phyloP scores from a whole-genome alignment of 2,888 invertebrate species.

The Empis livida region DNA sequence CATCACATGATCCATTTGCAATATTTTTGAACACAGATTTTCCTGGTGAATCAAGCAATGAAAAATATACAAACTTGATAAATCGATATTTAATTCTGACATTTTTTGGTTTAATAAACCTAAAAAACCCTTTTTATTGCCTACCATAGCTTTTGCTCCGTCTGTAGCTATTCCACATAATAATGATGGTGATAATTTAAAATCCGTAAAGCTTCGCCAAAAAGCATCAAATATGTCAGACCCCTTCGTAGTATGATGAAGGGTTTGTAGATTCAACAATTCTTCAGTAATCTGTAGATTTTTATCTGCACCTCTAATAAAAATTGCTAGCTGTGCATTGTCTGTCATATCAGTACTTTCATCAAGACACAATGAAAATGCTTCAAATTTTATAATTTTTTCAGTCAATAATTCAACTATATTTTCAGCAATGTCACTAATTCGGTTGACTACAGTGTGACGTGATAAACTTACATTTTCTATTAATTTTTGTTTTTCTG shows the following conservation, averaged over 20 bases:
- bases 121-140: background rate
- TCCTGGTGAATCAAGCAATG: conserved; percentile 4
- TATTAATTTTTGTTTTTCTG: background rate
- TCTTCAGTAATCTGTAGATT: background rate
- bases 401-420: background rate
- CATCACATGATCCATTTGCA: background rate
- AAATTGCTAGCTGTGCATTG: conserved; percentile 1
- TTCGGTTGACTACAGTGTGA: background rate
- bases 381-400: background rate
- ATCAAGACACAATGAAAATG: background rate
- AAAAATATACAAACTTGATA: conserved; percentile 2
- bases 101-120: background rate
- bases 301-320: background rate
- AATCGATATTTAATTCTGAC: background rate
- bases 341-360: background rate
- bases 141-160: background rate
- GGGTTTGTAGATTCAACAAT: background rate
- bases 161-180: background rate
- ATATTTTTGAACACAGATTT: conserved; percentile 1
- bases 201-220: background rate
- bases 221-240: background rate
- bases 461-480: background rate
- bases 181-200: background rate
- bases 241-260: background rate
- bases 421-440: background rate